Base-by-base conservation (phyloP, 2,797 vertebrate species). In the Falco biarmicus region DNA sequence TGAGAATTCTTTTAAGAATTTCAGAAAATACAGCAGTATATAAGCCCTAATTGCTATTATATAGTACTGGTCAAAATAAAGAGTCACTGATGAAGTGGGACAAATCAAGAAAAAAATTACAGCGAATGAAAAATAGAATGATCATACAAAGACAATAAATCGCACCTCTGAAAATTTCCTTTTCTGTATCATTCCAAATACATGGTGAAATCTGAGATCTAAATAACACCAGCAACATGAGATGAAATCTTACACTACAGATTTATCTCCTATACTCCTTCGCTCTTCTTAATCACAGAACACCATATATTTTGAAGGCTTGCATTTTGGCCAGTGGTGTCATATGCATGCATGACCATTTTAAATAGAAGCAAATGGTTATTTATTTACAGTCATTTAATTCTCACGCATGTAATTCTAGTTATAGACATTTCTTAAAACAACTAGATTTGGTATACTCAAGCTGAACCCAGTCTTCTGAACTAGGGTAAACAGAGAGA, bases 61-160 rank as follows among this genome's bases (percentile, higher is more conserved):
- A 70, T 25, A 65, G 56, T 32, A 61, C 16, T 80, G 26, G 19
- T 77, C 34, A 84, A 87, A 94, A 89, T 66, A 29, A 86, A 79
- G 54, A 91, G 7, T 31, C 85, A 91, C 54, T 80, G 8, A 85
- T 54, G 60, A 91, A 93, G n/a, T 45, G 77, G 59, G 45, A 68
- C 21, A 94, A 89, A 47, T 53, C 59, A 92, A 86, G 71, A 81
- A 93, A 95, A 93, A 91, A 64, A 18, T 10, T 17, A 59, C 8
- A 63, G 29, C 26, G 39, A 60, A 78, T 84, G 25, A 87, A 92
- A 95, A 91, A 93, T 39, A 4, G 78, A 75, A 61, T 25, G 18
- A 80, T 68, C 32, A 61, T 87, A 82, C n/a, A 69, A 84, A 29
- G 28, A 61, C 37, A 89, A 50, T 59, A 91, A 75, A 89, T 41